Evolutionary conservation across 1,140 invertebrate species (phyloP).

Genomic region (Hypothenemus hampei): DNA sequence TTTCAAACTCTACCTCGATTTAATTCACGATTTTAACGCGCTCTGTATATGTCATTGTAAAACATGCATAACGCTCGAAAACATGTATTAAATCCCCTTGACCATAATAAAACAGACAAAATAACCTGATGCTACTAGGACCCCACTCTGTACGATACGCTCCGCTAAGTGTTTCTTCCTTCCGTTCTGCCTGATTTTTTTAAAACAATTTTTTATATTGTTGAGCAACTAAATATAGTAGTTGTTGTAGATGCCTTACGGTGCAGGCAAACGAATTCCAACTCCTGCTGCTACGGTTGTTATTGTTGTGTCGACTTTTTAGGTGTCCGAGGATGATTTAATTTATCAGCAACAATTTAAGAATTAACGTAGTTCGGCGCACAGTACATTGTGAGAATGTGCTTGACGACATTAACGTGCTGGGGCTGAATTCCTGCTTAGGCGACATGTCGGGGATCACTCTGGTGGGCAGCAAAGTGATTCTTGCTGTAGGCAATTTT

Average conservation of each 20-base stretch:
- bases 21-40: too few relatives aligned
- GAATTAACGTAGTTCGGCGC: conserved; percentile 9
- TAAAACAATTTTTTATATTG: too few relatives aligned
- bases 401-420: too few relatives aligned
- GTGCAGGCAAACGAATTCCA: background rate
- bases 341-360: conserved; percentile 18
- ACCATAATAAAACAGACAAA: too few relatives aligned
- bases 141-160: too few relatives aligned
- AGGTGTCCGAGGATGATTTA: background rate
- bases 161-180: conserved; percentile 43
- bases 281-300: background rate
- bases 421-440: conserved; percentile 4
- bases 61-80: too few relatives aligned
- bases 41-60: too few relatives aligned
- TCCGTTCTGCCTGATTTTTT: conserved; percentile 35
- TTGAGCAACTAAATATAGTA: too few relatives aligned
- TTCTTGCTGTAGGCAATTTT: conserved; percentile 34
- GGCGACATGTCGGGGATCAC: conserved; percentile 34
- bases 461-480: conserved; percentile 37
- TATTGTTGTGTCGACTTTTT: background rate
- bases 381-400: too few relatives aligned
- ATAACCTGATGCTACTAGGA: too few relatives aligned
- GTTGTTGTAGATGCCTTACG: conserved; percentile 18
- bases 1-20: too few relatives aligned
- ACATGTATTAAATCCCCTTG: too few relatives aligned